Percentiles rank a stretch among this genome's conserved stretches.
These are phyloP conservation scores for Abrostola triplasia DNA, from an alignment of 2,888 invertebrate genomes.

Conservation along the genomic window DNA sequence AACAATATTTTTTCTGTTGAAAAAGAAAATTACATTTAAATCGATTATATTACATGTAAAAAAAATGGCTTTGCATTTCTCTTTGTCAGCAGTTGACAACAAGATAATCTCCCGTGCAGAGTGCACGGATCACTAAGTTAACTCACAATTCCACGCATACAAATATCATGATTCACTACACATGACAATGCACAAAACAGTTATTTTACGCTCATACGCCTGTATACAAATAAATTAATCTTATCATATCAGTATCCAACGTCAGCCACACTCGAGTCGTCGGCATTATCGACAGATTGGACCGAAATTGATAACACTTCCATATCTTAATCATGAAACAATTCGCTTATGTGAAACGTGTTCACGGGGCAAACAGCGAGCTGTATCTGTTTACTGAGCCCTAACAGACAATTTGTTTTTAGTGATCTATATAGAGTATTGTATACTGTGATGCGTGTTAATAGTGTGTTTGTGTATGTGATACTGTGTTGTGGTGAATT, in stretches of 20 bases:
- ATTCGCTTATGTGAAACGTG: slow-evolving; percentile 46
- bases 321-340: slow-evolving; percentile 64
- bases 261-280: slow-evolving; percentile 58
- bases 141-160: not conserved
- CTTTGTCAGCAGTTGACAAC: too few species aligned
- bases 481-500: slow-evolving; percentile 24
- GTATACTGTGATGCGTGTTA: not conserved
- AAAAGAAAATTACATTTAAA: too few species aligned
- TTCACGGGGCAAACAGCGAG: slow-evolving; percentile 1
- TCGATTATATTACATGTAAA: too few species aligned
- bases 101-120: too few species aligned
- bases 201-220: slow-evolving; percentile 19
- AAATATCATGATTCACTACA: not conserved
- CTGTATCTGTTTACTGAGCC: slow-evolving; percentile 7
- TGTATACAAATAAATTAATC: slow-evolving; percentile 34
- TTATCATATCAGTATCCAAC: slow-evolving; percentile 57
- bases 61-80: too few species aligned
- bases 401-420: not conserved
- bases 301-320: slow-evolving; percentile 64
- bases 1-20: too few species aligned
- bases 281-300: slow-evolving; percentile 65
- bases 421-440: slow-evolving; percentile 6
- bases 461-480: slow-evolving; percentile 32
- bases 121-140: too few species aligned
- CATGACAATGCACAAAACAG: slow-evolving; percentile 12